Percentiles rank a stretch among this genome's conserved stretches.
Evolutionary conservation across 2,888 invertebrate species (phyloP).

Genomic region (Idaea straminata): DNA sequence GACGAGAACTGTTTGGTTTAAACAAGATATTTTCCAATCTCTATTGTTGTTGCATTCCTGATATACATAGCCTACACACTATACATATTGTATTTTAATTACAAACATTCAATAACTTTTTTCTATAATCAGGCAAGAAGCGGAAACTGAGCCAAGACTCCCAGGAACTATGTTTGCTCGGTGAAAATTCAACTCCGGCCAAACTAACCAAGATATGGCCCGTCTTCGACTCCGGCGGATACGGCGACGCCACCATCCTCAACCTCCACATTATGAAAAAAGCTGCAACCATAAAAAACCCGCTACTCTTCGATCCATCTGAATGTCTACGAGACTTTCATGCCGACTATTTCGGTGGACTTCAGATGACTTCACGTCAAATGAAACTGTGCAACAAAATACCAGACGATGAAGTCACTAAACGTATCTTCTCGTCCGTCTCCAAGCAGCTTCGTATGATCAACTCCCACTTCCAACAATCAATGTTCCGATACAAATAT

Average conservation of each 20-base stretch:
- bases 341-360: slow-evolving; percentile 56
- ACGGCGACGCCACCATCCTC: slow-evolving; percentile 48
- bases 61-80: too few relatives aligned
- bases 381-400: slow-evolving; percentile 51
- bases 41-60: too few relatives aligned
- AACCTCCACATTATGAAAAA: slow-evolving; percentile 53
- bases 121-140: slow-evolving; percentile 59
- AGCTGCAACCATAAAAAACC: slow-evolving; percentile 45
- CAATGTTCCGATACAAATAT: slow-evolving; percentile 69
- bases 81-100: too few relatives aligned
- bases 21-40: too few relatives aligned
- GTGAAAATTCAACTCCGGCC: slow-evolving; percentile 54
- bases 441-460: slow-evolving; percentile 67
- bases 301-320: slow-evolving; percentile 47
- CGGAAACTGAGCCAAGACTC: slow-evolving; percentile 59
- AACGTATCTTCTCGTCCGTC: slow-evolving; percentile 65
- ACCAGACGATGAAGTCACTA: slow-evolving; percentile 58
- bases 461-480: slow-evolving; percentile 63
- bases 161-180: slow-evolving; percentile 57
- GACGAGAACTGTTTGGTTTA: too few relatives aligned
- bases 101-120: background rate
- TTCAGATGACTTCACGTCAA: slow-evolving; percentile 62
- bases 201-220: slow-evolving; percentile 74
- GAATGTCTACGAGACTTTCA: slow-evolving; percentile 27
- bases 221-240: slow-evolving; percentile 76